Evolutionary conservation across 2,888 invertebrate species (phyloP).

Genomic region (Sesia bembeciformis): DNA sequence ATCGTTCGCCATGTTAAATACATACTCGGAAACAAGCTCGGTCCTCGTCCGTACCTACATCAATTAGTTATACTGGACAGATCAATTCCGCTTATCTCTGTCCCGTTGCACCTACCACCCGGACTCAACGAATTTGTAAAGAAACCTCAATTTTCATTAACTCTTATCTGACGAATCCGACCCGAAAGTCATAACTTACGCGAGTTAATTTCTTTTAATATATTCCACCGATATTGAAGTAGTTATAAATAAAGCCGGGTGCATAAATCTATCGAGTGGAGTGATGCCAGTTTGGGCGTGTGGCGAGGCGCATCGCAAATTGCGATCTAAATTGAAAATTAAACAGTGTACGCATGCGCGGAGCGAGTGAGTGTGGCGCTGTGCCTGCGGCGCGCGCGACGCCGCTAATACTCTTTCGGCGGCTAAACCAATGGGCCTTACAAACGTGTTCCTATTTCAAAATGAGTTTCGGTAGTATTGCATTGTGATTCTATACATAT

Average conservation of each 20-base stretch:
- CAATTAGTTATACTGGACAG: slow-evolving; percentile 33
- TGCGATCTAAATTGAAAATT: slow-evolving; percentile 76
- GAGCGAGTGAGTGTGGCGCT: slow-evolving; percentile 8
- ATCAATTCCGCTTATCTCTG: slow-evolving; percentile 55
- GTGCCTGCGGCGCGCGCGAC: slow-evolving; percentile 12
- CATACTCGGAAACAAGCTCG: slow-evolving; percentile 1
- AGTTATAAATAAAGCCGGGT: slow-evolving; percentile 22
- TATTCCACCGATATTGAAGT: slow-evolving; percentile 41
- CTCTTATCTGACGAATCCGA: slow-evolving; percentile 48
- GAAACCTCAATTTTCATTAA: slow-evolving; percentile 62
- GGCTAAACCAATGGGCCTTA: slow-evolving; percentile 4
- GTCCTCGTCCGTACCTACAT: neutral
- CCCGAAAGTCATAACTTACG: slow-evolving; percentile 50
- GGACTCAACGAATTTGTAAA: slow-evolving; percentile 54
- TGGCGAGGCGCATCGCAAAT: slow-evolving; percentile 65
- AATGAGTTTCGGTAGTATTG: slow-evolving; percentile 15
- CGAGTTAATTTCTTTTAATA: slow-evolving; percentile 67
- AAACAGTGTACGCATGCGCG: slow-evolving; percentile 49
- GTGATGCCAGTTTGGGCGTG: slow-evolving; percentile 68
- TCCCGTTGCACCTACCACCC: slow-evolving; percentile 11
- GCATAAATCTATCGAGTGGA: slow-evolving; percentile 66
- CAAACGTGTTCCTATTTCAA: slow-evolving; percentile 24
- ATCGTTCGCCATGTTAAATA: neutral
- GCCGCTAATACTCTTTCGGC: slow-evolving; percentile 20
- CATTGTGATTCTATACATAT: slow-evolving; percentile 7